Conservation (phyloP, 2,113 vertebrate species). For the Riparia riparia region DNA sequence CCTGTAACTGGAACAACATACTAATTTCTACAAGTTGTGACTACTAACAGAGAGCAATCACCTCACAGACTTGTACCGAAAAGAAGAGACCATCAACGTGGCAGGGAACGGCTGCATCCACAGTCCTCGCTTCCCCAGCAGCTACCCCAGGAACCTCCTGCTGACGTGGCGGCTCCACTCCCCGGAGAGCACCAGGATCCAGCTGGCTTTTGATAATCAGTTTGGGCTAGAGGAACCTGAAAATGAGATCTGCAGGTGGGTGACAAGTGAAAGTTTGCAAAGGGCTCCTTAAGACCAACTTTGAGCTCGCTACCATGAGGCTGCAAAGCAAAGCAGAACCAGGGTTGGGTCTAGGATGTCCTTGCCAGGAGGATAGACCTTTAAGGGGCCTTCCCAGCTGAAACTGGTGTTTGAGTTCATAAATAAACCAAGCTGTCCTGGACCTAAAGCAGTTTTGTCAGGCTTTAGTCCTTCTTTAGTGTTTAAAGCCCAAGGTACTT, state of each 20-base stretch:
- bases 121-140: slow-evolving; percentile 93
- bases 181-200: slow-evolving; percentile 85
- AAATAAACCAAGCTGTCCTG: background rate
- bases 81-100: slow-evolving; percentile 88
- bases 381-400: background rate
- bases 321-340: background rate
- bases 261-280: background rate
- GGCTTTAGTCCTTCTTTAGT: background rate
- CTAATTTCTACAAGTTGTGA: slow-evolving; percentile 91
- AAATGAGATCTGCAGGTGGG: slow-evolving; percentile 94
- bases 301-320: background rate
- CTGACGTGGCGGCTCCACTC: slow-evolving; percentile 93
- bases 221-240: slow-evolving; percentile 95
- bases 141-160: slow-evolving; percentile 93
- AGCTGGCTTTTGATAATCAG: slow-evolving; percentile 90
- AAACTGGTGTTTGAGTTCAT: background rate
- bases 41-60: slow-evolving; percentile 93
- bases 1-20: slow-evolving; percentile 82
- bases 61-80: slow-evolving; percentile 96
- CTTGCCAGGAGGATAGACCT: background rate
- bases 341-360: background rate
- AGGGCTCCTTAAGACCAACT: background rate
- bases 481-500: background rate
- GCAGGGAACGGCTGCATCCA: slow-evolving; percentile 84
- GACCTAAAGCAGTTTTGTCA: background rate